Evolutionary conservation across 1,140 invertebrate genomes (phyloP).

Genomic region (Cepaea nemoralis): DNA sequence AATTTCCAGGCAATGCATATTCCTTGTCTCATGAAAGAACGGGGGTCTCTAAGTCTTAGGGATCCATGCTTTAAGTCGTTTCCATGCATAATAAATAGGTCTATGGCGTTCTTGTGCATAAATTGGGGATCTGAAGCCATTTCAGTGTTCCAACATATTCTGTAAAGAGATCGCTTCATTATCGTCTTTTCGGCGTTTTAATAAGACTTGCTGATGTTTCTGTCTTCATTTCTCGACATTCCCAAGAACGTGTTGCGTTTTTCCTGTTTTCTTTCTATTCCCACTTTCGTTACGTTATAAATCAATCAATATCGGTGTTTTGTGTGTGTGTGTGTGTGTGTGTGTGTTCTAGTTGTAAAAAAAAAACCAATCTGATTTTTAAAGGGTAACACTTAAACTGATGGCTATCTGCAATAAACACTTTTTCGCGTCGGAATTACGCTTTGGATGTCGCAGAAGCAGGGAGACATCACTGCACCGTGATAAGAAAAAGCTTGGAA

Average conservation of each 20-base stretch:
- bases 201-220: neutral
- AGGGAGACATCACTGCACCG: too few relatives aligned
- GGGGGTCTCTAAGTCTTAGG: neutral
- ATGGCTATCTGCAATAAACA: too few relatives aligned
- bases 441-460: too few relatives aligned
- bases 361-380: too few relatives aligned
- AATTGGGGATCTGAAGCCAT: neutral
- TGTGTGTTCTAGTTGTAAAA: too few relatives aligned
- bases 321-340: too few relatives aligned
- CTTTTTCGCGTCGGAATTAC: too few relatives aligned
- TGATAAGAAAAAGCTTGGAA: too few relatives aligned
- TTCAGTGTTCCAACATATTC: neutral
- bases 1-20: neutral
- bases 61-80: neutral
- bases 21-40: neutral
- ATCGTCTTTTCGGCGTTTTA: slow-evolving; percentile 1
- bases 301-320: too few relatives aligned
- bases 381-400: too few relatives aligned
- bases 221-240: neutral
- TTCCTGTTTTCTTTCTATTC: too few relatives aligned
- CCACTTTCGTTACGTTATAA: too few relatives aligned
- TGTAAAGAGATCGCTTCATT: neutral
- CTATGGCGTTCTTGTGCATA: neutral
- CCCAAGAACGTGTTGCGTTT: neutral
- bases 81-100: slow-evolving; percentile 7